Base-by-base conservation (phyloP, 2,888 invertebrate genomes). In the Ochropleura leucogaster region DNA sequence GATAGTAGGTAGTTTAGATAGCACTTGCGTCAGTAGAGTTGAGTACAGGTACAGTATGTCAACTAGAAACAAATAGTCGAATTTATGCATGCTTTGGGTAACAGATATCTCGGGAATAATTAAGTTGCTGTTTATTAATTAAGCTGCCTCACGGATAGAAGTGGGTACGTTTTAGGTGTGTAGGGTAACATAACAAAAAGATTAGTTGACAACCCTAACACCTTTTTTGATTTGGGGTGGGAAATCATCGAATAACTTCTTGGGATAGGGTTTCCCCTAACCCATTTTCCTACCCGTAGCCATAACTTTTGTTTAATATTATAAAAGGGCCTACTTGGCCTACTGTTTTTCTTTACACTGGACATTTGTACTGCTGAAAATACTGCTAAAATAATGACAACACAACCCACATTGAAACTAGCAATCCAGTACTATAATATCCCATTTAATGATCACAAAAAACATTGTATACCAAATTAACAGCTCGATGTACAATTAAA, bases 401-500 rank as follows among this genome's bases (percentile, higher is more conserved):
- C 49, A 47, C 55, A 59, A 44, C 59, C 51, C 20, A 30, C 30
- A 57, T 60, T 44, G n/a, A 44, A 59, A 64, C 81, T 30, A 55
- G 55, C 49, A 53, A 83, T 81, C 64, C 79, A 62, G 40, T 59
- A 46, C 46, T 46, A 62, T 70, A 30, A 64, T 70, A 59, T 62
- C 51, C 55, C 44, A 67, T 69, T 62, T 70, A 68, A 74, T 68
- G 44, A 47, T 71, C n/a, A 40, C 18, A 83, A 63, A 70, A 84
- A 65, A 70, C 83, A 70, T 67, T 74, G 59, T 70, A 57, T 9
- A 44, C 16, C 14, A 20, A 67, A 46, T 70, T 60, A 83, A 65
- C 55, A 64, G 57, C 74, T 67, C 40, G 7, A 74, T 74, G 51
- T 64, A 59, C 46, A 72, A 72, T 82, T 74, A 82, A 67, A 72